phyloP scores from a whole-genome alignment of 1,140 invertebrate genomes.

The Hycleus phaleratus region DNA sequence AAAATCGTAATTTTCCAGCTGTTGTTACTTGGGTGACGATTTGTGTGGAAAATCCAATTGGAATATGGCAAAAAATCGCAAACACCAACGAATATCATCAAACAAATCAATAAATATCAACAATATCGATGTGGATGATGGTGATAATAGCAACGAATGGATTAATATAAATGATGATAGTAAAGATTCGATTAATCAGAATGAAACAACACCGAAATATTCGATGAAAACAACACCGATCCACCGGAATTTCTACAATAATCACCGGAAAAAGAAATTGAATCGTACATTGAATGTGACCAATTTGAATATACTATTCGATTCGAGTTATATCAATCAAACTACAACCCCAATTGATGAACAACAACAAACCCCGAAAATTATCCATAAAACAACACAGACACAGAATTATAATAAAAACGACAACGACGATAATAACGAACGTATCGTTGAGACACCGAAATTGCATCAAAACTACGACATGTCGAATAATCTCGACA shows the following conservation, averaged over 20 bases:
- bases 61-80: too few relatives aligned
- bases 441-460: slow-evolving; percentile 14
- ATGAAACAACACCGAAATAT: too few relatives aligned
- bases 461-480: slow-evolving; percentile 1
- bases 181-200: too few relatives aligned
- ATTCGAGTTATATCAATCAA: slow-evolving; percentile 11
- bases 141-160: too few relatives aligned
- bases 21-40: too few relatives aligned
- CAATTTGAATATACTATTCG: slow-evolving; percentile 17
- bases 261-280: neutral
- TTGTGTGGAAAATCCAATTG: too few relatives aligned
- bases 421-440: neutral
- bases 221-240: slow-evolving; percentile 7
- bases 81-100: too few relatives aligned
- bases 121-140: too few relatives aligned
- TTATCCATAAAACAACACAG: slow-evolving; percentile 10
- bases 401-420: neutral
- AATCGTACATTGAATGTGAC: slow-evolving; percentile 13
- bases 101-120: too few relatives aligned
- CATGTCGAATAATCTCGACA: too few relatives aligned
- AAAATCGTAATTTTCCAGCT: too few relatives aligned
- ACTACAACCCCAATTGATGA: neutral
- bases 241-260: neutral
- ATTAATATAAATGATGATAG: too few relatives aligned
- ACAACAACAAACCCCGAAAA: neutral